These are phyloP conservation scores for Operophtera brumata DNA, from an alignment of 2,888 invertebrate genomes.

Conservation along the genomic window DNA sequence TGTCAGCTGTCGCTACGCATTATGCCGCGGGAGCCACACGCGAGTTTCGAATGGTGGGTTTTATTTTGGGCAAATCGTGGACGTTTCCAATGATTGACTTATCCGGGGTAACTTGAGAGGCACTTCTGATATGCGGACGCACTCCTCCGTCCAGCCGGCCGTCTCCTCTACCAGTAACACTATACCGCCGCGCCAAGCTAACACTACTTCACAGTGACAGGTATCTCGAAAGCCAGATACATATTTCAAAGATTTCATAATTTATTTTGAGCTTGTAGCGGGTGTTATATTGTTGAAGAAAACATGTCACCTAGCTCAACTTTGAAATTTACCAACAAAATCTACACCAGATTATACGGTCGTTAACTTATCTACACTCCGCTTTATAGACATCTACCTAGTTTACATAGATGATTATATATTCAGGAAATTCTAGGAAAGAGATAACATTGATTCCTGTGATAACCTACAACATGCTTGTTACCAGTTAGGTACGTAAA, in stretches of 20 bases:
- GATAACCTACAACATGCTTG: not conserved
- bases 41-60: conserved; percentile 70
- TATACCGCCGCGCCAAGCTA: conserved; percentile 54
- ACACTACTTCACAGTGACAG: conserved; percentile 59
- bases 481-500: not conserved
- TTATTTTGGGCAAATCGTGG: conserved; percentile 76
- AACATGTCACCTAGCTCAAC: conserved; percentile 21
- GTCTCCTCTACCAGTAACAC: conserved; percentile 48
- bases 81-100: conserved; percentile 80
- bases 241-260: conserved; percentile 43
- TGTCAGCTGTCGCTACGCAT: conserved; percentile 78
- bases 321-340: conserved; percentile 30
- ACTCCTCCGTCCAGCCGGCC: conserved; percentile 36
- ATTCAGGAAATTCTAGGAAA: conserved; percentile 18
- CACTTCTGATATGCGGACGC: conserved; percentile 57
- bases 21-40: conserved; percentile 74
- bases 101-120: conserved; percentile 80
- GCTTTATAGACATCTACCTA: conserved; percentile 14
- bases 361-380: conserved; percentile 21
- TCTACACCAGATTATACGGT: conserved; percentile 28
- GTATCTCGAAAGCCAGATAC: conserved; percentile 55
- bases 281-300: conserved; percentile 35
- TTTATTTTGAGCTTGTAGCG: conserved; percentile 28
- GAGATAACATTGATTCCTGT: conserved; percentile 7
- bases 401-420: conserved; percentile 22